Evolutionary conservation across 2,888 invertebrate species (phyloP).

Genomic region (Andrena minutula): DNA sequence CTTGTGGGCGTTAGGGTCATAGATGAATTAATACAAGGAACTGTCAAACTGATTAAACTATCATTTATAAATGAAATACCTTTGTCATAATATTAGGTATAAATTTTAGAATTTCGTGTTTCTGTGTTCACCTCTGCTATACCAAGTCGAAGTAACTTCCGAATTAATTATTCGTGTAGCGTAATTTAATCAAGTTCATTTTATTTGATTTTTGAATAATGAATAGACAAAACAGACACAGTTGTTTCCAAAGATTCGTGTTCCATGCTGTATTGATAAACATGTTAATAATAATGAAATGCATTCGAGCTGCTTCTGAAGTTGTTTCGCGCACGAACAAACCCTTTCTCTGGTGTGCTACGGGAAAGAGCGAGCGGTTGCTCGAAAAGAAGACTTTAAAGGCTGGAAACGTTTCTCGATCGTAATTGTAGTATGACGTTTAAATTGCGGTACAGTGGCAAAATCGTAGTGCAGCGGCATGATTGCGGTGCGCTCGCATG

Average conservation of each 20-base stretch:
- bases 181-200: too few relatives aligned
- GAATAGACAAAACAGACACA: background rate
- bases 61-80: background rate
- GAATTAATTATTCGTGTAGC: too few relatives aligned
- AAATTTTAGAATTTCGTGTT: too few relatives aligned
- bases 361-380: constrained; percentile 45
- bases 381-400: constrained; percentile 38
- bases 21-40: too few relatives aligned
- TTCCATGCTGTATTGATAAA: constrained; percentile 28
- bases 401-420: constrained; percentile 54
- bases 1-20: too few relatives aligned
- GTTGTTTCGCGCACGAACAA: constrained; percentile 38
- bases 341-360: constrained; percentile 15
- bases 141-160: too few relatives aligned
- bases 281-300: constrained; percentile 32
- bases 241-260: background rate
- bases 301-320: constrained; percentile 18
- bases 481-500: constrained; percentile 59
- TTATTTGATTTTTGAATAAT: background rate
- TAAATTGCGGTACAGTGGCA: constrained; percentile 63
- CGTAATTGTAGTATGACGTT: constrained; percentile 60
- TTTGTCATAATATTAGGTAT: too few relatives aligned
- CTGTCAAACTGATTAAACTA: too few relatives aligned
- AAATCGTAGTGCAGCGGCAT: constrained; percentile 56
- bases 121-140: too few relatives aligned